Evolutionary conservation across 2,113 vertebrate genomes (phyloP).

Genomic region (Phaethornis superciliosus): DNA sequence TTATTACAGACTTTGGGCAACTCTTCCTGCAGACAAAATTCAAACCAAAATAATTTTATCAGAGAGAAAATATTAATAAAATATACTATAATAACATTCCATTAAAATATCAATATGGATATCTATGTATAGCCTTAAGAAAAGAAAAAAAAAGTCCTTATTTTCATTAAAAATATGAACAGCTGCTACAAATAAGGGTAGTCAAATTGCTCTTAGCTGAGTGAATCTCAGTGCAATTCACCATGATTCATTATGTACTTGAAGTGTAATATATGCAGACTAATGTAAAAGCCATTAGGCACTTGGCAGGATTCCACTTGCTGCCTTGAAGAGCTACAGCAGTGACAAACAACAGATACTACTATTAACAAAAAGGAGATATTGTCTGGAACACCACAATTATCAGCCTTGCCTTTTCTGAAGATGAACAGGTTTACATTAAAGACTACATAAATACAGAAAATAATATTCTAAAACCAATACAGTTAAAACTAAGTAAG

Average conservation of each 20-base stretch:
- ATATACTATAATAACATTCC: neutral
- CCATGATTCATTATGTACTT: constrained; percentile 34
- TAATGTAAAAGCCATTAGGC: constrained; percentile 41
- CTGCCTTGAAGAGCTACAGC: constrained; percentile 11
- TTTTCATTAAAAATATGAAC: constrained; percentile 36
- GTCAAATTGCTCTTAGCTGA: constrained; percentile 2
- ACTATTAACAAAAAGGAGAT: constrained; percentile 19
- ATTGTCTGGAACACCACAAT: constrained; percentile 23
- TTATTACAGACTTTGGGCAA: neutral
- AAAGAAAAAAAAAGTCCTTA: neutral
- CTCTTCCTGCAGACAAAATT: neutral
- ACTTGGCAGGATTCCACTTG: constrained; percentile 41
- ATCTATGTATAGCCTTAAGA: neutral
- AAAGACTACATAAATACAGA: constrained; percentile 13
- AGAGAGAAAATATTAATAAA: neutral
- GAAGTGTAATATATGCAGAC: constrained; percentile 11
- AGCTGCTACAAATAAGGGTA: constrained; percentile 4
- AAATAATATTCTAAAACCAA: neutral
- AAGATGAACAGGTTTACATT: constrained; percentile 13
- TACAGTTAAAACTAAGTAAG: neutral
- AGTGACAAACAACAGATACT: constrained; percentile 32
- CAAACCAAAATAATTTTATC: neutral
- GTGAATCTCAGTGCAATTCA: constrained; percentile 1
- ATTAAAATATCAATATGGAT: constrained; percentile 13
- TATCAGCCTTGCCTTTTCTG: constrained; percentile 11